Evolutionary conservation across 2,797 vertebrate genomes (phyloP), one percentile per base, ranked within the genome.

Genomic region (Muraenolepis orangiensis): DNA sequence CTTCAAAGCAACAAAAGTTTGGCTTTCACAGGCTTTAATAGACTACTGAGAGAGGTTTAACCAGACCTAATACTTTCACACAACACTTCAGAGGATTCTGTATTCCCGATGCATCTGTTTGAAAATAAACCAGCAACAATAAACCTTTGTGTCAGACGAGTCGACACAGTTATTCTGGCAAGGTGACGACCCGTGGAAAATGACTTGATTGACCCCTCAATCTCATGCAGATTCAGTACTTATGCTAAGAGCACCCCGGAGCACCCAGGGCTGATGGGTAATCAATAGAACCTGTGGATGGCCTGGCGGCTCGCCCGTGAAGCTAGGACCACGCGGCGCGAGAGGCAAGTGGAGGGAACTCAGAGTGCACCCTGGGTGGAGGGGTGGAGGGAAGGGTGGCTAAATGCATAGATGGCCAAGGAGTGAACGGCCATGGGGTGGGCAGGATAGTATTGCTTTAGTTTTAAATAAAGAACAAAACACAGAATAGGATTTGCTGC

Each of bases 121-220:
- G 23, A 64, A 12, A 28, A 64, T 64, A 26, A 64, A 64, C 57
- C 3, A 11, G 23, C 2, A 1, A 13, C 57, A 12, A 26, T 64
- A 23, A 64, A 11, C 51, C 51, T 61, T 23, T 8, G n/a, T 51
- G 18, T 51, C 18, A 2, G 46, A 51, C 18, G 20, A 20, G 18
- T 51, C 46, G 12, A 12, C 64, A 2, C 28, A 16, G 67, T 26
- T 10, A 26, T 66, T 66, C 34, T 70, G 38, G 46, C 31, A 28
- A 74, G 69, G 69, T 76, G 69, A 66, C 30, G 70, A 61, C 74
- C 69, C 38, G 71, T 79, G 46, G 23, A 81, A 86, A 76, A 66
- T 76, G 16, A 76, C 71, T 81, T 66, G 77, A 85, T 76, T 80
- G 82, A 87, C 81, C 82, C 26, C 64, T 83, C 30, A 74, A 76